phyloP scores from a whole-genome alignment of 2,113 vertebrate genomes.

The Psammodynastes pulverulentus region DNA sequence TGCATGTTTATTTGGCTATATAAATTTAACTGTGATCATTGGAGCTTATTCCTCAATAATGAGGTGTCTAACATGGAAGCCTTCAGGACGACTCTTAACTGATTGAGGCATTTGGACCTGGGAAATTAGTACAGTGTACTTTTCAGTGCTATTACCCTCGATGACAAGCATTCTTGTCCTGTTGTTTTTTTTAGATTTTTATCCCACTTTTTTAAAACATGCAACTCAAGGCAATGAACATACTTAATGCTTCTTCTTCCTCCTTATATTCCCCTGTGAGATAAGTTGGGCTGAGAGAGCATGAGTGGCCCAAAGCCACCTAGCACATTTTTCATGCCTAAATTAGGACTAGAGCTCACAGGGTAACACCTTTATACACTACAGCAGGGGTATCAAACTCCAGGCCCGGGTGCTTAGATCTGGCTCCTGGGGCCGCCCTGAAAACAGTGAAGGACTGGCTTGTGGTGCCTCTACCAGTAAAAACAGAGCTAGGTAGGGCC shows the following conservation, averaged over 20 bases:
- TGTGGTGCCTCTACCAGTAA: too few relatives aligned
- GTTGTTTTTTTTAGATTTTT: neutral
- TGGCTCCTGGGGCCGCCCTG: too few relatives aligned
- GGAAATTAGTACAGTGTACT: neutral
- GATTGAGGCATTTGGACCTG: neutral
- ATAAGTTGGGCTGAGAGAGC: neutral
- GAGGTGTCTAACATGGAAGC: neutral
- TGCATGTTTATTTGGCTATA: neutral
- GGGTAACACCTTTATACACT: neutral
- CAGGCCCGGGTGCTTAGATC: too few relatives aligned
- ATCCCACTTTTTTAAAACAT: neutral
- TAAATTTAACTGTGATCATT: neutral
- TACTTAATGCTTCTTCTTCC: neutral
- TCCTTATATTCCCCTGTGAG: neutral
- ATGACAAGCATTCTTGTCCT: neutral
- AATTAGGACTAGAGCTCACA: neutral
- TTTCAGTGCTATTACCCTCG: neutral
- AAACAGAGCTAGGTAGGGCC: too few relatives aligned
- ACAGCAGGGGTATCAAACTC: neutral
- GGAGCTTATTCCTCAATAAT: neutral
- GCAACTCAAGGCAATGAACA: neutral
- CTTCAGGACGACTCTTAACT: neutral
- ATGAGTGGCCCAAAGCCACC: neutral
- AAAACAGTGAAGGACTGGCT: too few relatives aligned
- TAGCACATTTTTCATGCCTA: neutral